phyloP scores from a whole-genome alignment of 2,888 invertebrate species.

The Hypselothyrea guttata region DNA sequence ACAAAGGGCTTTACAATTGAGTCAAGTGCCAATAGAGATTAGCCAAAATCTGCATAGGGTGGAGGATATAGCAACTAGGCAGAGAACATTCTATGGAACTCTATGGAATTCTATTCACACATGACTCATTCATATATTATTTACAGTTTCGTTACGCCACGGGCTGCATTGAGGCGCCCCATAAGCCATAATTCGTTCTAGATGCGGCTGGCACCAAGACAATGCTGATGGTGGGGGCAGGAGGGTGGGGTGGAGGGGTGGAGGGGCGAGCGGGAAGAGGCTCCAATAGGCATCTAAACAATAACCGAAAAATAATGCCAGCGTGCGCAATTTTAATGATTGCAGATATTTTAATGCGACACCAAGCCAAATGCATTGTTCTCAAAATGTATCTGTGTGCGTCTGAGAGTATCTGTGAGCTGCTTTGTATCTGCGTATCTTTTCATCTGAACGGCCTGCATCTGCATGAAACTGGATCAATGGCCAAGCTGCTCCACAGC shows the following conservation, averaged over 20 bases:
- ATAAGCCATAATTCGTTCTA: constrained; percentile 55
- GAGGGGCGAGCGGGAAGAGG: too few species aligned
- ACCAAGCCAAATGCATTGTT: constrained; percentile 67
- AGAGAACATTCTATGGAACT: not conserved
- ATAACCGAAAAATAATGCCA: constrained; percentile 69
- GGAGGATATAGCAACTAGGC: too few species aligned
- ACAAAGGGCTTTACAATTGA: too few species aligned
- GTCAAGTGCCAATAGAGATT: too few species aligned
- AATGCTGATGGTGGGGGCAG: constrained; percentile 19
- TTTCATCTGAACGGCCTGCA: constrained; percentile 11
- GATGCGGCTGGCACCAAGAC: constrained; percentile 46
- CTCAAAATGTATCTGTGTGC: constrained; percentile 42
- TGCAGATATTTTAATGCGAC: constrained; percentile 80
- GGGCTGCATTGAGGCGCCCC: constrained; percentile 39
- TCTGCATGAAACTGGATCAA: constrained; percentile 15
- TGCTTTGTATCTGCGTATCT: constrained; percentile 20
- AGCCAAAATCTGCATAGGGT: constrained; percentile 4
- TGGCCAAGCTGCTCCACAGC: not conserved
- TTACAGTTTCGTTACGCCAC: constrained; percentile 15
- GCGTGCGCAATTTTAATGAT: constrained; percentile 77
- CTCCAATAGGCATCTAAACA: constrained; percentile 53
- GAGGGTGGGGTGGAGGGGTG: too few species aligned
- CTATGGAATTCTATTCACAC: constrained; percentile 16
- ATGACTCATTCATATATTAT: constrained; percentile 38
- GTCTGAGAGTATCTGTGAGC: constrained; percentile 12